phyloP scores from a whole-genome alignment of 2,888 invertebrate species.

The Phortica magna region DNA sequence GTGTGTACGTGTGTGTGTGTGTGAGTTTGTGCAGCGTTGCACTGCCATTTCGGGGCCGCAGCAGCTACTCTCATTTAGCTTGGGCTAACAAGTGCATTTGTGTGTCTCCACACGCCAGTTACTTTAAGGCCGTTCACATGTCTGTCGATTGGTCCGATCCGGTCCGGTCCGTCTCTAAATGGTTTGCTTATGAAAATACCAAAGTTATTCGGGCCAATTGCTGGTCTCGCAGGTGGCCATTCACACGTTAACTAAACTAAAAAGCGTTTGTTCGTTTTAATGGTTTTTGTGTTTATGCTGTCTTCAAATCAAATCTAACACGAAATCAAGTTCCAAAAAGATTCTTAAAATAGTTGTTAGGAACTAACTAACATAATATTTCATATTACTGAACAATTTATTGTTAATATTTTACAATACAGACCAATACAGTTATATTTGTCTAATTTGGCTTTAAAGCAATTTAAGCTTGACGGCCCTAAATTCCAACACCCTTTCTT shows the following conservation, averaged over 20 bases:
- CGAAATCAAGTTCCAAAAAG: too few relatives aligned
- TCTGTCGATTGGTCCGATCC: not conserved
- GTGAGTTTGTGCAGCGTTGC: not conserved
- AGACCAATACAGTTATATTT: too few relatives aligned
- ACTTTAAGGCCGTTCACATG: slow-evolving; percentile 23
- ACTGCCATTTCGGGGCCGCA: slow-evolving; percentile 23
- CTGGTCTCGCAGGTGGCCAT: slow-evolving; percentile 71
- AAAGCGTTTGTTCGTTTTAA: not conserved
- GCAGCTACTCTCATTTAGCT: slow-evolving; percentile 27
- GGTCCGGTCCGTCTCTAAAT: not conserved
- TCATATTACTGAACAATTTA: too few relatives aligned
- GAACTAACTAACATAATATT: too few relatives aligned
- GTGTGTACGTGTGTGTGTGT: not conserved
- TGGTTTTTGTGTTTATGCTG: too few relatives aligned
- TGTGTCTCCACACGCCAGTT: slow-evolving; percentile 28
- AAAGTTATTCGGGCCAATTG: slow-evolving; percentile 72
- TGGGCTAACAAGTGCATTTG: slow-evolving; percentile 13
- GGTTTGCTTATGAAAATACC: slow-evolving; percentile 62
- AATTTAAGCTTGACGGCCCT: not conserved
- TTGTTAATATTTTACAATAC: too few relatives aligned
- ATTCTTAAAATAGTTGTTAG: too few relatives aligned
- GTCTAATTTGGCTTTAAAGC: not conserved
- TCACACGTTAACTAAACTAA: slow-evolving; percentile 33
- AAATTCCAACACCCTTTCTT: slow-evolving; percentile 18
- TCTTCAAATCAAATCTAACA: too few relatives aligned